Evolutionary conservation across 2,797 vertebrate genomes (phyloP), one percentile per base, ranked within the genome.

Genomic region (Pseudomugil tenellus): DNA sequence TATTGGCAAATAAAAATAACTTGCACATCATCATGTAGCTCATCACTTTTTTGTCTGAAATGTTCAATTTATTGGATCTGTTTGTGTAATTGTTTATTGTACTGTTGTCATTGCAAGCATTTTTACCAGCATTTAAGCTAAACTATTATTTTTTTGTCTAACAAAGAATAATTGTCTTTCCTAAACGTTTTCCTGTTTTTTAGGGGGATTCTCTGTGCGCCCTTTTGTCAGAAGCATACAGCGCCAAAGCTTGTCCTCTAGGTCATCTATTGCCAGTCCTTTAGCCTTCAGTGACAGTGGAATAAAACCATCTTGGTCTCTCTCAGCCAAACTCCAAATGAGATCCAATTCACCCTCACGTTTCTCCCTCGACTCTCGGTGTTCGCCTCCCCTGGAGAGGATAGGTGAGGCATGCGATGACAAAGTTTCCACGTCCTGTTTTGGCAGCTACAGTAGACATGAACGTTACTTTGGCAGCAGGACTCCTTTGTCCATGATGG

Each of bases 141-240:
- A 28, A 43, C 17, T 43, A 0, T 17, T 13, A 6, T 43, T n/a
- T 43, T 1, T 43, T n/a, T n/a, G 17, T 43, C 6, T n/a, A 43
- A n/a, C 2, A 60, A 32, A 19, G 26, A 25, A 58, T 1, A 1
- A 32, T n/a, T 17, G 2, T 57, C 8, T 66, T 69, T 11, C 8
- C 16, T 0, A 63, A 67, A 64, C 17, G 1, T 52, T 74, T 48
- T 74, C 72, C 23, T 37, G 66, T 62, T 2, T 84, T 83, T 67
- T 64, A 98, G 98, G 98, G 73, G 98, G 98, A 48, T 99, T 99
- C 92, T 99, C 97, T 0, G 95, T 96, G 2, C 96, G 97, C 0
- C 97, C 98, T 0, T 98, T 99, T 37, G 97, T 99, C 72, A 93
- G 97, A 80, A 98, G 98, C 26, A 98, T 99, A 41, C 97, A 99